Evolutionary conservation across 2,113 vertebrate genomes (phyloP), one percentile per base, ranked within the genome.

Genomic region (Semicossyphus pulcher): DNA sequence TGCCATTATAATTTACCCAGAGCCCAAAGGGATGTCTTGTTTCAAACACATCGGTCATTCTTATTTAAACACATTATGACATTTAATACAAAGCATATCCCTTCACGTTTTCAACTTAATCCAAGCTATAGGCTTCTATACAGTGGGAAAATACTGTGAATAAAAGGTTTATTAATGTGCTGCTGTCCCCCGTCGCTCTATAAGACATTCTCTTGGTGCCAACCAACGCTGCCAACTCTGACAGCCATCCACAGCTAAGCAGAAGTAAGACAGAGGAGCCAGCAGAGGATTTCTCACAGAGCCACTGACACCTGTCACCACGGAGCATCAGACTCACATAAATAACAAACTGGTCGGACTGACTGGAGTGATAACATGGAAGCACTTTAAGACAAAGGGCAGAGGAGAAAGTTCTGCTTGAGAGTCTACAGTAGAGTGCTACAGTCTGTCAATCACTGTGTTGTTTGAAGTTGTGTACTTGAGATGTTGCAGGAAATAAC

Each of bases 291-390:
- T 80, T 80, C 60, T 54, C 70, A 67, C 57, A 80, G 75, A 78
- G 63, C 77, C 75, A 54, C 39, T 75, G 78, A 87, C 83, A 81
- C 76, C 76, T 76, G 76, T 83, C 78, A 81, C 47, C 62, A 36
- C 12, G 53, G 48, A 76, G 72, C 63, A 72, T 23, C 53, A 60
- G 47, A 72, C 61, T 59, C 48, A 74, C 72, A 76, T 86, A 76
- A 87, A 90, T 77, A 87, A 86, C 70, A 81, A 81, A 83, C 69
- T 58, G 68, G 76, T 89, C 69, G 32, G 48, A 84, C 42, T 76
- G 73, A 85, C 75, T 80, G 41, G 52, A 54, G 72, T 76, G 80
- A 85, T 69, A 84, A 81, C 62, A 42, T n/a, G 42, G 69, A 58
- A 65, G 58, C 15, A 31, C 77, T 76, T 44, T 29, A 58, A 66